A percentile compares a stretch with the other conserved stretches of the same genome.
Conservation (phyloP, 2,797 vertebrate genomes). For the Mycteria americana region DNA sequence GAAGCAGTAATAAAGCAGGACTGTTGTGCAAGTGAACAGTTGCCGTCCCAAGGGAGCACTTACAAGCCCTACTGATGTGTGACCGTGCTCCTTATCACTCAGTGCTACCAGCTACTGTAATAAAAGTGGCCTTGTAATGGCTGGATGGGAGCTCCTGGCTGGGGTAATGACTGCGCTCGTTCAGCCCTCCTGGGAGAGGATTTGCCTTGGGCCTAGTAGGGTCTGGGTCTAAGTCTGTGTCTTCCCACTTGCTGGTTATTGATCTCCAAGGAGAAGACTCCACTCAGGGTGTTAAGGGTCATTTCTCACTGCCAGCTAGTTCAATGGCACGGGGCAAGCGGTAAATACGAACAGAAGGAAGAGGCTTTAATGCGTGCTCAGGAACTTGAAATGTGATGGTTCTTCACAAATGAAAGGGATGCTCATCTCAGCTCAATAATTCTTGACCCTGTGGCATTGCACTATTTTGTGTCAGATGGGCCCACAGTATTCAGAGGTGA, state of each 20-base stretch:
- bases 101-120: neutral
- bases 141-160: neutral
- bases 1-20: constrained; percentile 31
- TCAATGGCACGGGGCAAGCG: neutral
- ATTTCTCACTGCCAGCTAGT: neutral
- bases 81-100: neutral
- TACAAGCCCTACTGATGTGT: neutral
- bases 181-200: neutral
- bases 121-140: neutral
- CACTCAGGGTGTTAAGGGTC: neutral
- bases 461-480: neutral
- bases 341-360: neutral
- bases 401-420: neutral
- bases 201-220: neutral
- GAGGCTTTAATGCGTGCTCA: neutral
- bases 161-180: neutral
- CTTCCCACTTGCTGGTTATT: neutral
- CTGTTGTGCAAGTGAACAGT: neutral
- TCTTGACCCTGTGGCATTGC: neutral
- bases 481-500: neutral
- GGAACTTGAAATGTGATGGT: neutral
- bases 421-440: neutral
- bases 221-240: neutral
- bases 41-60: constrained; percentile 11
- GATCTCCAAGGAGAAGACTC: neutral